These are phyloP conservation scores for Stenodera caucasica DNA, from an alignment of 2,888 invertebrate species.

Conservation along the genomic window DNA sequence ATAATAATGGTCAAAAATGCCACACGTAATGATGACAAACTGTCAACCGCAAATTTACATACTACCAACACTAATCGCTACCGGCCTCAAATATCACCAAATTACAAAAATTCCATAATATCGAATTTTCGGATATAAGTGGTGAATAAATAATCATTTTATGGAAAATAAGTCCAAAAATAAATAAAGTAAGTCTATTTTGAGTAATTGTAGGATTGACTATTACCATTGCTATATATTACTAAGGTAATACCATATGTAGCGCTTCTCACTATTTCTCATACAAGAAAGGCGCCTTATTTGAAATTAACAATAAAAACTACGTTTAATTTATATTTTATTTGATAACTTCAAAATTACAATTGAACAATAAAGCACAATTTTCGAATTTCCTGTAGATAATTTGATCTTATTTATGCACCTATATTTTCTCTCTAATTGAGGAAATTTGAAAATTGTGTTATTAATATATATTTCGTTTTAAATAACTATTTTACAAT, in stretches of 20 bases:
- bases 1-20: background rate
- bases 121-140: too few relatives aligned
- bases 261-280: too few relatives aligned
- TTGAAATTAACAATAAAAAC: too few relatives aligned
- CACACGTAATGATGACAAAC: slow-evolving; percentile 13
- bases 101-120: background rate
- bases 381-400: background rate
- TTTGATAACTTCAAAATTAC: background rate
- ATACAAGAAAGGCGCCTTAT: too few relatives aligned
- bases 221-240: too few relatives aligned
- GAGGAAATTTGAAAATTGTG: slow-evolving; percentile 15
- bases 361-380: background rate
- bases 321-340: background rate
- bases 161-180: too few relatives aligned
- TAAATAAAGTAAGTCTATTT: too few relatives aligned
- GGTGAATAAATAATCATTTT: too few relatives aligned
- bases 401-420: slow-evolving; percentile 31
- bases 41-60: slow-evolving; percentile 6
- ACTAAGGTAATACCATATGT: too few relatives aligned
- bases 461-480: background rate
- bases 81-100: background rate
- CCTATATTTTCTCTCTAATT: slow-evolving; percentile 43
- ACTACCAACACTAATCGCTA: background rate
- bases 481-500: slow-evolving; percentile 20
- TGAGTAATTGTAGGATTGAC: too few relatives aligned